Conservation (phyloP, 2,888 invertebrate genomes). For the Stenotaenia linearis region DNA sequence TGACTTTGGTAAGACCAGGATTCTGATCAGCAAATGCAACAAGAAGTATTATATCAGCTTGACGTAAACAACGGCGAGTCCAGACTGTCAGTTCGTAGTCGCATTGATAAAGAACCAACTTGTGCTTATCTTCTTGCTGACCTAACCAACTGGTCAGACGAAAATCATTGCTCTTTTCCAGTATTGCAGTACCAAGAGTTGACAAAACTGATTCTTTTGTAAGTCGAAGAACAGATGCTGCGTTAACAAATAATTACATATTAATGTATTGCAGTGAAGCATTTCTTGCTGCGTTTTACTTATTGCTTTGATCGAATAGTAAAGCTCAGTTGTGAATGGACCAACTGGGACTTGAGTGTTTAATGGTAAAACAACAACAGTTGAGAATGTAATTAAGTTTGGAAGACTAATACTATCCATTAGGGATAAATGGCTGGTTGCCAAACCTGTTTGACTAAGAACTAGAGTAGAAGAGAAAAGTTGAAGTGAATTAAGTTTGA, state of each 20-base stretch:
- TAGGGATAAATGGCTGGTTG: constrained; percentile 50
- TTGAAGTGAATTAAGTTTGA: no score
- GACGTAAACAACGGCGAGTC: constrained; percentile 93
- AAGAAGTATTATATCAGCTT: constrained; percentile 96
- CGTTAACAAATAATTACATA: no score
- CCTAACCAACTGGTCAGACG: constrained; percentile 94
- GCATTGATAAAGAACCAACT: constrained; percentile 93
- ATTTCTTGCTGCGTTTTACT: no score
- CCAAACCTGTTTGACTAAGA: neutral
- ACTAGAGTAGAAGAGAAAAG: neutral
- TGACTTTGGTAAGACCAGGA: constrained; percentile 79
- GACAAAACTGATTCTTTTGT: constrained; percentile 89
- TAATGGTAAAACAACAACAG: constrained; percentile 91
- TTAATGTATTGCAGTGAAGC: no score
- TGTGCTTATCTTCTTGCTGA: constrained; percentile 88
- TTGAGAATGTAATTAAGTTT: constrained; percentile 56
- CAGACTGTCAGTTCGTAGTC: constrained; percentile 85
- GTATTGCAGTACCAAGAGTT: constrained; percentile 77
- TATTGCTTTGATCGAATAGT: constrained; percentile 85
- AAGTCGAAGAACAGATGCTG: constrained; percentile 57
- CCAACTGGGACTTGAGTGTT: constrained; percentile 94
- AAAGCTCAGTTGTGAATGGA: constrained; percentile 92
- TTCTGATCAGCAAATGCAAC: constrained; percentile 85
- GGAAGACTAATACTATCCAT: constrained; percentile 44
- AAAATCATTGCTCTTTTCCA: constrained; percentile 91